Base-by-base conservation (phyloP, 2,888 invertebrate genomes). In the Tetheella fluctuosa region DNA sequence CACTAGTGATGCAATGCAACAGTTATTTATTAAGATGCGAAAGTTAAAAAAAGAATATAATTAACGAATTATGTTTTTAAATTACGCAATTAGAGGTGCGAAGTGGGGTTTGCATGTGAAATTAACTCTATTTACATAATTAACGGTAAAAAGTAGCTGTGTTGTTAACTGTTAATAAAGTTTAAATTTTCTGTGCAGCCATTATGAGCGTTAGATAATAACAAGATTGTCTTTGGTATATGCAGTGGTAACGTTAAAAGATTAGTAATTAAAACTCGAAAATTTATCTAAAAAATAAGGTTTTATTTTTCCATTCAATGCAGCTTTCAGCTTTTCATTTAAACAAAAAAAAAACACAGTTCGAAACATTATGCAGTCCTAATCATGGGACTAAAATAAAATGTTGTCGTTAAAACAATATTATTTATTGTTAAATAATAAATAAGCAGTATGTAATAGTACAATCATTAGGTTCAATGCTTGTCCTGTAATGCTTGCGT, bases 51-150 rank as follows among this genome's bases (percentile, higher is more conserved):
- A 63, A 70, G 67, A 65, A 71, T 72, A 67, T 65, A 59, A 56
- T 54, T 64, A 65, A 68, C 66, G 65, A 70, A 70, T 76, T 66
- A 71, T 68, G 62, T 60, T 71, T 70, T 71, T 70, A 71, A 70
- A 79, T 80, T 76, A 71, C 64, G 66, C 64, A 78, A 77, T 74
- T 77, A 73, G 63, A 67, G 28, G 69, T 65, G 75, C 68, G 64
- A 74, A 73, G 69, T 61, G 56, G 68, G 70, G 70, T 77, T 78
- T 65, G 74, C 73, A 76, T 78, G 71, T 74, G 71, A 74, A 77
- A 71, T 62, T 62, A 39, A 59, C 55, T 61, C 60, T 59, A 68
- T 73, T 70, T 71, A 70, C 74, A 73, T 74, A 61, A 64, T 63
- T 72, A 78, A 74, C 73, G 69, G 77, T 74, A 64, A 60, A 69